phyloP scores from a whole-genome alignment of 2,888 invertebrate genomes.

The Chalcis sispes region DNA sequence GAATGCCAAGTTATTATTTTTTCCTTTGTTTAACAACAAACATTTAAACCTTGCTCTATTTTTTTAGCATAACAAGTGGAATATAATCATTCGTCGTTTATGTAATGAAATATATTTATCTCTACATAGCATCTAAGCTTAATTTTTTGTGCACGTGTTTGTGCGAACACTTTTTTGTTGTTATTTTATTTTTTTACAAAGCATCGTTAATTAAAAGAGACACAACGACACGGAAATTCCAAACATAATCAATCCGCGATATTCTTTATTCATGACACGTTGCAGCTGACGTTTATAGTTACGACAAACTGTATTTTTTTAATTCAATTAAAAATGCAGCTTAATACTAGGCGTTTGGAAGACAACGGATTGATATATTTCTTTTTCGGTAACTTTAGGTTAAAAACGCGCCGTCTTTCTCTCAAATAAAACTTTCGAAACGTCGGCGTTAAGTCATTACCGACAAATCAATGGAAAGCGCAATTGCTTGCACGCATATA shows the following conservation, averaged over 20 bases:
- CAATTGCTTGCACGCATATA: slow-evolving; percentile 12
- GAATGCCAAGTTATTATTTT: too few relatives aligned
- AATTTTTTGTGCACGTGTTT: too few relatives aligned
- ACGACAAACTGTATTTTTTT: not conserved
- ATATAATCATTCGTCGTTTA: too few relatives aligned
- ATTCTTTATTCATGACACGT: slow-evolving; percentile 15
- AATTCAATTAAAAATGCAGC: not conserved
- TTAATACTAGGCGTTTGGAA: not conserved
- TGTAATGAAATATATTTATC: too few relatives aligned
- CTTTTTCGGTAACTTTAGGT: too few relatives aligned
- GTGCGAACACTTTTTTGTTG: not conserved
- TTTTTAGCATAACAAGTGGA: too few relatives aligned
- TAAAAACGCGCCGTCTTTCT: not conserved
- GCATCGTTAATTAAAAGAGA: slow-evolving; percentile 36
- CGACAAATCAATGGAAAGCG: slow-evolving; percentile 42
- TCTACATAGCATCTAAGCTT: too few relatives aligned
- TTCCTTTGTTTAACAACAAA: too few relatives aligned
- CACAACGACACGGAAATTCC: slow-evolving; percentile 6
- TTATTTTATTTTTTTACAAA: too few relatives aligned
- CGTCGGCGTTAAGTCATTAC: slow-evolving; percentile 4
- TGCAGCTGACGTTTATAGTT: slow-evolving; percentile 23
- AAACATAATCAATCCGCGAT: not conserved
- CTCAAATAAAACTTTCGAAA: slow-evolving; percentile 36
- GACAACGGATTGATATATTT: too few relatives aligned
- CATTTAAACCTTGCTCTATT: too few relatives aligned